Evolutionary conservation across 2,888 invertebrate species (phyloP).

Genomic region (Cenopis cana): DNA sequence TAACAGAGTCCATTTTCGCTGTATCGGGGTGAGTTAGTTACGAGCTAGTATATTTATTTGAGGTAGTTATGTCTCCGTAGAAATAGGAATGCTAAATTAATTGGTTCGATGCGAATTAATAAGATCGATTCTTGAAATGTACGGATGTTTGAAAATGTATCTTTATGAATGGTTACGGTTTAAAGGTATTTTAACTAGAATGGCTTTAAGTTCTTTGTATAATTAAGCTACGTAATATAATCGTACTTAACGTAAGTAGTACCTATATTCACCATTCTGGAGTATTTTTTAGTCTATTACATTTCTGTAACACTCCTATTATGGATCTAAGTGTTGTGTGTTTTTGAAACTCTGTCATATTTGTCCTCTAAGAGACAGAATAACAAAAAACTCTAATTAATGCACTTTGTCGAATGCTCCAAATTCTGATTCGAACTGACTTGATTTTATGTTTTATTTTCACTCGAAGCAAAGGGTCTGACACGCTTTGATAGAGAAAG

Average conservation of each 20-base stretch:
- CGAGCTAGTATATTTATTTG: background rate
- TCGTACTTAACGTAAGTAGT: background rate
- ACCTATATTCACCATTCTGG: too few species aligned
- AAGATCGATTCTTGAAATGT: constrained; percentile 30
- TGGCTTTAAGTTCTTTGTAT: background rate
- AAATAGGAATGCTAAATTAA: constrained; percentile 20
- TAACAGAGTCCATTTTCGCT: background rate
- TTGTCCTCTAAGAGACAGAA: too few species aligned
- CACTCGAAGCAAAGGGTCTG: too few species aligned
- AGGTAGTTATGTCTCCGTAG: constrained; percentile 1
- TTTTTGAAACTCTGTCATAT: too few species aligned
- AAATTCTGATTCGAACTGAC: too few species aligned
- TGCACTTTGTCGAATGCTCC: too few species aligned
- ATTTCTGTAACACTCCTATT: too few species aligned
- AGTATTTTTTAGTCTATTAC: too few species aligned
- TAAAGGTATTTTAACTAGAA: constrained; percentile 15
- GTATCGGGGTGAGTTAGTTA: background rate
- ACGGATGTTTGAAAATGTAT: constrained; percentile 12
- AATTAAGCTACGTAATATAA: background rate
- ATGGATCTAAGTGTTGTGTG: too few species aligned
- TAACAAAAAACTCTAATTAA: too few species aligned
- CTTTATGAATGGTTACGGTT: constrained; percentile 11
- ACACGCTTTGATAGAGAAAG: too few species aligned
- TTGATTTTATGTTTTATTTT: too few species aligned
- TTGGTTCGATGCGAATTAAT: constrained; percentile 26